Evolutionary conservation across 2,888 invertebrate genomes (phyloP).

Genomic region (Drosophila cracens): DNA sequence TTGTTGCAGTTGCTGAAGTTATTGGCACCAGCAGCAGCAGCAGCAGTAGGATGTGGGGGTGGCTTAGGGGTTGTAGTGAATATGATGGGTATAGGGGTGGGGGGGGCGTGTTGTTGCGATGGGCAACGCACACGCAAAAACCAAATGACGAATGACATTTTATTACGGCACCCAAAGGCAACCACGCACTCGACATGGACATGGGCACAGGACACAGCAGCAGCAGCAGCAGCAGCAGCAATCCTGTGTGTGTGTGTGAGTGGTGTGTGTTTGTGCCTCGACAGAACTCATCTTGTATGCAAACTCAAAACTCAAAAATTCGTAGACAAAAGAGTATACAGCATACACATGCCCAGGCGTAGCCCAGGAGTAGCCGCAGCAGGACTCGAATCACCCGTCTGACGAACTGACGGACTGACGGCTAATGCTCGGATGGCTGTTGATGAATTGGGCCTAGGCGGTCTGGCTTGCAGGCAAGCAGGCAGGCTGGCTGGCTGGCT

Average conservation of each 20-base stretch:
- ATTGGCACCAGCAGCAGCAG: slow-evolving; percentile 48
- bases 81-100: neutral
- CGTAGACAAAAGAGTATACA: slow-evolving; percentile 77
- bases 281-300: slow-evolving; percentile 81
- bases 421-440: slow-evolving; percentile 69
- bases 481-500: neutral
- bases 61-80: neutral
- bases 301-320: slow-evolving; percentile 81
- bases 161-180: slow-evolving; percentile 81
- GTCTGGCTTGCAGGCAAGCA: slow-evolving; percentile 9
- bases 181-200: slow-evolving; percentile 49
- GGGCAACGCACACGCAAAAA: slow-evolving; percentile 75
- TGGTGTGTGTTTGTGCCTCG: slow-evolving; percentile 37
- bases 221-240: slow-evolving; percentile 18
- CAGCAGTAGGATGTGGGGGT: neutral
- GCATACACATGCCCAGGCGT: slow-evolving; percentile 46
- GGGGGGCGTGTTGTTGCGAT: slow-evolving; percentile 31
- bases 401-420: slow-evolving; percentile 51
- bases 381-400: slow-evolving; percentile 13
- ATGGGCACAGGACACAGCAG: slow-evolving; percentile 15
- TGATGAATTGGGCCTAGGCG: slow-evolving; percentile 79
- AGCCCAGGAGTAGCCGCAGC: slow-evolving; percentile 26
- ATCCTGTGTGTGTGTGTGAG: slow-evolving; percentile 1
- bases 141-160: slow-evolving; percentile 82
- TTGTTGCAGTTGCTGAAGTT: slow-evolving; percentile 70